Evolutionary conservation across 2,113 vertebrate species (phyloP), one percentile per base, ranked within the genome.

Genomic region (Antechinus stuartii): DNA sequence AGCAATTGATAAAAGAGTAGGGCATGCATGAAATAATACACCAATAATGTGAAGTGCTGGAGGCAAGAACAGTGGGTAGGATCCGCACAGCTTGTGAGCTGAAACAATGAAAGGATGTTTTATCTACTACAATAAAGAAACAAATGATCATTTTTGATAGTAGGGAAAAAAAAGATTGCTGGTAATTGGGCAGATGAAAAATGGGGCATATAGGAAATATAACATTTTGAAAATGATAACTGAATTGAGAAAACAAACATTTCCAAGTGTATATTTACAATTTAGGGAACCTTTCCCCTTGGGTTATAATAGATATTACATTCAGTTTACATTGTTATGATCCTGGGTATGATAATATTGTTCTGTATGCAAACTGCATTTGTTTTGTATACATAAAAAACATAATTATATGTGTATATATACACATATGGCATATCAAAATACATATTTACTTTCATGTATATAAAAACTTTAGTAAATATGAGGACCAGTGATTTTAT

Each of bases 11-110:
- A 99, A 99, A 99, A 99, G 99, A 99, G 99, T 98, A 99, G 99
- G 99, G 99, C 99, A 99, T 99, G 99, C 99, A 99, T 99, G 99
- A 99, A 99, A 99, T 99, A 99, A 99, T 99, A 99, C 99, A 98
- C 99, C 99, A 99, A 99, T 99, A 99, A 99, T 99, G 98, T 98
- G 98, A 99, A 99, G 98, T 97, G 99, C 99, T 99, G 99, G 98
- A 99, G 99, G 99, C 99, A 98, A 99, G 98, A 99, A 99, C 99
- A 99, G 99, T 99, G 99, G 99, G 99, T 99, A 99, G 98, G 98
- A 99, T 99, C 99, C 98, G 98, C 98, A 98, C 98, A 97, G 99
- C 98, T 98, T 99, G 99, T 98, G 98, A 99, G 97, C 98, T 98
- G 98, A 99, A 99, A 99, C 99, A 99, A 99, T 99, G 99, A 99